A percentile compares a stretch with the other conserved stretches of the same genome.
phyloP scores from a whole-genome alignment of 2,888 invertebrate species.

The Lucinisca nassula region DNA sequence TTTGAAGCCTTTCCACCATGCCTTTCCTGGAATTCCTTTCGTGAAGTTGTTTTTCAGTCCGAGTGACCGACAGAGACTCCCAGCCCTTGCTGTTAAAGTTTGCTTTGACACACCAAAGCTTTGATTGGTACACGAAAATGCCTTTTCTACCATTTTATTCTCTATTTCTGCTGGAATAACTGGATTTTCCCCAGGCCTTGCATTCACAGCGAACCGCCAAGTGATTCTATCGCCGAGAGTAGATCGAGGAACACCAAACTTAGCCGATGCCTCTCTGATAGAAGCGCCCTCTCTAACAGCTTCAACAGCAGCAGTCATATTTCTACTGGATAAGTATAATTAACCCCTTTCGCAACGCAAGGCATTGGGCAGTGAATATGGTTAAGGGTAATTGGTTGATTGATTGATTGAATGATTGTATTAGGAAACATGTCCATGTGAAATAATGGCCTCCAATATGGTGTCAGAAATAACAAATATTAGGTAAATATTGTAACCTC shows the following conservation, averaged over 20 bases:
- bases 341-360: background rate
- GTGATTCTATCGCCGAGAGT: constrained; percentile 6
- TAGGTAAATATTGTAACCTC: too few relatives aligned
- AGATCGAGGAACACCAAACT: background rate
- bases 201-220: background rate
- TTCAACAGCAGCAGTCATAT: constrained; percentile 13
- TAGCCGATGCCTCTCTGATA: background rate
- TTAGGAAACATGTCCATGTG: too few relatives aligned
- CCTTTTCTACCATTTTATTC: constrained; percentile 5
- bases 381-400: too few relatives aligned
- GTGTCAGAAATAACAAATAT: too few relatives aligned
- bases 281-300: constrained; percentile 8
- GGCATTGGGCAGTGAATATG: background rate
- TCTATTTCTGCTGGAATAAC: background rate
- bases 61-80: background rate
- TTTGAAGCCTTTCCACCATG: constrained; percentile 11
- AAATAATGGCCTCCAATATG: too few relatives aligned
- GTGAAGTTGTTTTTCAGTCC: constrained; percentile 14
- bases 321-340: background rate
- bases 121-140: background rate
- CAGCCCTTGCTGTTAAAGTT: constrained; percentile 6
- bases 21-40: background rate
- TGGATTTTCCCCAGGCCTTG: background rate
- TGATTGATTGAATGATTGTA: too few relatives aligned
- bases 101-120: constrained; percentile 11